Conservation (phyloP, 1,140 invertebrate species). For the Dendroctonus ponderosae region DNA sequence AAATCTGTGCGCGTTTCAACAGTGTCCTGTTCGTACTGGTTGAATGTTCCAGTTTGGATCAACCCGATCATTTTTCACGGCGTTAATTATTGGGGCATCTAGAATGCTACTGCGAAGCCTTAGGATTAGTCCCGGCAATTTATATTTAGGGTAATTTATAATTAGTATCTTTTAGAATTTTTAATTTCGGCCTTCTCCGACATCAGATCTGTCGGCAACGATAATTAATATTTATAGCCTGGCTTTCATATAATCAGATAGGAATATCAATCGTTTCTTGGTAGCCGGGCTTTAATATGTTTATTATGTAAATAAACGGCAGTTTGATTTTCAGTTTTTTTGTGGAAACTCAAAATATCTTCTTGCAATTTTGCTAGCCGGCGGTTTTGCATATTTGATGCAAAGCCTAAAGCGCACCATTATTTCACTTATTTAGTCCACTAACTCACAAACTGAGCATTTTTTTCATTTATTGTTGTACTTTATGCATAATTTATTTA, state of each 20-base stretch:
- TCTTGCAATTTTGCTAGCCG: too few relatives aligned
- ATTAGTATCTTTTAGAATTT: constrained; percentile 36
- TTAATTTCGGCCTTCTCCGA: constrained; percentile 29
- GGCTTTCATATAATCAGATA: constrained; percentile 15
- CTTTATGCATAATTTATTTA: too few relatives aligned
- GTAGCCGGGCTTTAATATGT: constrained; percentile 12
- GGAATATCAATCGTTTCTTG: constrained; percentile 8
- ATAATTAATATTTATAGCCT: constrained; percentile 27
- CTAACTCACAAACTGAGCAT: too few relatives aligned
- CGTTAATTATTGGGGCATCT: constrained; percentile 44
- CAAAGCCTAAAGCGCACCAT: too few relatives aligned
- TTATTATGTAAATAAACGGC: constrained; percentile 19
- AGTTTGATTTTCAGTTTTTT: not conserved
- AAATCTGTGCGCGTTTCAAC: constrained; percentile 4
- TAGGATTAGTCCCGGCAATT: constrained; percentile 34
- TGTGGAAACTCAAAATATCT: not conserved
- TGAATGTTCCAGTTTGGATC: not conserved
- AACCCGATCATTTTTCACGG: constrained; percentile 43
- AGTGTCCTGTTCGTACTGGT: not conserved
- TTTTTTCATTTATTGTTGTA: too few relatives aligned
- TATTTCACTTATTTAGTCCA: too few relatives aligned
- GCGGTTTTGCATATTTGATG: too few relatives aligned
- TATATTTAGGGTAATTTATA: constrained; percentile 46
- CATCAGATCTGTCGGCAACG: constrained; percentile 21
- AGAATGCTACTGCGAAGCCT: constrained; percentile 41